Base-by-base conservation (phyloP, 2,113 vertebrate species). In the Periophthalmus modestus region DNA sequence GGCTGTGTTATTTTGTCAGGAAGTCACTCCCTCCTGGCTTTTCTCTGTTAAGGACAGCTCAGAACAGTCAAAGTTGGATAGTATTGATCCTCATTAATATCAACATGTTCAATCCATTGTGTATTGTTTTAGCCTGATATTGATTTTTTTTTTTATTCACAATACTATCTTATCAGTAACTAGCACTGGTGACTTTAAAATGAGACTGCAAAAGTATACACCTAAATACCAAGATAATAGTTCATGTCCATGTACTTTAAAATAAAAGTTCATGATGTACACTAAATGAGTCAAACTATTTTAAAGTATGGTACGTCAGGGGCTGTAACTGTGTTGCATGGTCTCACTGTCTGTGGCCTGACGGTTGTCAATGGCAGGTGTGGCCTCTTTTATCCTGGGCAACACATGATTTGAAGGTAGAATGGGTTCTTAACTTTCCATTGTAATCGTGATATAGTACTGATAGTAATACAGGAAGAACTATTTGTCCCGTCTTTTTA, bases 1-100 rank as follows among this genome's bases (percentile, higher is more conserved):
- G 85, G 67, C 71, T 66, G 72, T 68, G 82, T 75, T 85, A 71
- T 75, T 59, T 6, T 7, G n/a, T 23, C 85, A 87, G 89, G 89
- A 90, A 77, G 80, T 81, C 59, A 68, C 77, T 78, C 81, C 81
- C 69, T 73, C 58, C 48, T 67, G 69, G 54, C 59, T 66, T 89
- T 86, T 80, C 83, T 79, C 66, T 43, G 34, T 39, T 12, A 21
- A 36, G n/a, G 18, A n/a, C 62, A 12, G 7, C 33, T 4, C 61
- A 21, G 61, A 10, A 18, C 23, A 15, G 5, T 61, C 33, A 65
- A 43, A 43, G 34, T 34, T 43, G 62, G 18, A 13, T 7, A 43
- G 19, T 39, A 65, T 65, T 65, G 33, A 65, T 39, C 33, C 16
- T 39, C 19, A 19, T 19, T 21, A 19, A 63, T 63, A 59, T 28